phyloP scores from a whole-genome alignment of 2,888 invertebrate species.

The Omphaloscelis lunosa region DNA sequence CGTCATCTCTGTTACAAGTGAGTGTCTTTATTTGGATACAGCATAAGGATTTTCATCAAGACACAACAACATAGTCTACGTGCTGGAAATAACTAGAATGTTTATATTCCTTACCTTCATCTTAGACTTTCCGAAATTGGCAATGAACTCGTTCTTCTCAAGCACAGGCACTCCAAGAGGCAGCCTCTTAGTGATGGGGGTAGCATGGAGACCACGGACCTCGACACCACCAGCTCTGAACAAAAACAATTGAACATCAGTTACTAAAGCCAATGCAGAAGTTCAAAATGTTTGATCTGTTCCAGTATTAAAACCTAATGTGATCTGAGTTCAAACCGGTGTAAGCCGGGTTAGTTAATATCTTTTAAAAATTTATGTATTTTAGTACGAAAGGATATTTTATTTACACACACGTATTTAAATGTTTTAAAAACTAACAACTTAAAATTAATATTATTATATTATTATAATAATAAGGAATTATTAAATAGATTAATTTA shows the following conservation, averaged over 20 bases:
- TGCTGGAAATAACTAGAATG: not conserved
- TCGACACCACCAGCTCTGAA: constrained; percentile 94
- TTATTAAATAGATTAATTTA: too few relatives aligned
- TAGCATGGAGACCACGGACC: constrained; percentile 94
- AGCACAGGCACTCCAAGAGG: constrained; percentile 94
- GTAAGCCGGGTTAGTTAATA: constrained; percentile 96
- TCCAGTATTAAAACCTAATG: constrained; percentile 94
- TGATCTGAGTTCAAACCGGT: constrained; percentile 97
- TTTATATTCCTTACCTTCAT: constrained; percentile 77
- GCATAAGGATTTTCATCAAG: not conserved
- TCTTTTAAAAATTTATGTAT: constrained; percentile 91
- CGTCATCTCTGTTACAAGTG: not conserved
- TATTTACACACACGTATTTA: too few relatives aligned
- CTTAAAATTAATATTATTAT: too few relatives aligned
- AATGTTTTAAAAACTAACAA: too few relatives aligned
- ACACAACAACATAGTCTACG: too few relatives aligned
- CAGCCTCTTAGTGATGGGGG: constrained; percentile 93
- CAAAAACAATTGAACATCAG: constrained; percentile 8
- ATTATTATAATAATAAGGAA: too few relatives aligned
- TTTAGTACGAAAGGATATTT: constrained; percentile 96
- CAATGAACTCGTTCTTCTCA: constrained; percentile 94
- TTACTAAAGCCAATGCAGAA: constrained; percentile 88
- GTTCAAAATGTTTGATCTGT: constrained; percentile 93
- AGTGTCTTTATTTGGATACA: too few relatives aligned
- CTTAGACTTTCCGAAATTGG: constrained; percentile 89